Evolutionary conservation across 1,140 invertebrate genomes (phyloP).

Genomic region (Caligus rogercresseyi): DNA sequence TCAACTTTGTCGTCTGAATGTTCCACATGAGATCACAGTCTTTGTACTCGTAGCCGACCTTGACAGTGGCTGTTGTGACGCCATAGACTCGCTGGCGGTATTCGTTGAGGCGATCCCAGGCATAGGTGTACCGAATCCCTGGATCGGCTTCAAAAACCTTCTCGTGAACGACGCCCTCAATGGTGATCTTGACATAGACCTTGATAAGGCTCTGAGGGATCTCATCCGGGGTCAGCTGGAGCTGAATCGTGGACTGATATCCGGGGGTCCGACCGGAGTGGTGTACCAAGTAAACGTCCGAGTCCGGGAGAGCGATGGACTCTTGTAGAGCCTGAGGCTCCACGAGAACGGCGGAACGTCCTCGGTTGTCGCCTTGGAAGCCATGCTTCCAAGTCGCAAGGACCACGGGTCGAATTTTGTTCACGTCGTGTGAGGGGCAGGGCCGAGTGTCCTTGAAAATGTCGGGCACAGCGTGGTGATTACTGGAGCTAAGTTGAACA

Average conservation of each 20-base stretch:
- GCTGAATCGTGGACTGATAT: constrained; percentile 74
- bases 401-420: constrained; percentile 79
- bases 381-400: constrained; percentile 69
- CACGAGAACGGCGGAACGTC: not conserved
- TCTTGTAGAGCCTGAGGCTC: constrained; percentile 72
- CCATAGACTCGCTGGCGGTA: constrained; percentile 41
- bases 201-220: constrained; percentile 60
- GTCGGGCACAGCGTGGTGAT: constrained; percentile 10
- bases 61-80: constrained; percentile 73
- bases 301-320: constrained; percentile 72
- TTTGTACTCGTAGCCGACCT: constrained; percentile 85
- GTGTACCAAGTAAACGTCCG: constrained; percentile 74
- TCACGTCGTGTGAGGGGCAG: constrained; percentile 76
- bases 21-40: constrained; percentile 78
- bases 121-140: constrained; percentile 84
- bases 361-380: constrained; percentile 2
- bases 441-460: constrained; percentile 39
- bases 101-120: constrained; percentile 90
- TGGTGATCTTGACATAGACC: constrained; percentile 51
- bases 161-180: constrained; percentile 81
- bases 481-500: constrained; percentile 22
- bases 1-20: constrained; percentile 70
- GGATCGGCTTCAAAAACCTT: constrained; percentile 87
- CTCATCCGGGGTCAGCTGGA: constrained; percentile 61
- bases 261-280: constrained; percentile 77